Evolutionary conservation across 2,797 vertebrate genomes (phyloP).

Genomic region (Monodelphis domestica): DNA sequence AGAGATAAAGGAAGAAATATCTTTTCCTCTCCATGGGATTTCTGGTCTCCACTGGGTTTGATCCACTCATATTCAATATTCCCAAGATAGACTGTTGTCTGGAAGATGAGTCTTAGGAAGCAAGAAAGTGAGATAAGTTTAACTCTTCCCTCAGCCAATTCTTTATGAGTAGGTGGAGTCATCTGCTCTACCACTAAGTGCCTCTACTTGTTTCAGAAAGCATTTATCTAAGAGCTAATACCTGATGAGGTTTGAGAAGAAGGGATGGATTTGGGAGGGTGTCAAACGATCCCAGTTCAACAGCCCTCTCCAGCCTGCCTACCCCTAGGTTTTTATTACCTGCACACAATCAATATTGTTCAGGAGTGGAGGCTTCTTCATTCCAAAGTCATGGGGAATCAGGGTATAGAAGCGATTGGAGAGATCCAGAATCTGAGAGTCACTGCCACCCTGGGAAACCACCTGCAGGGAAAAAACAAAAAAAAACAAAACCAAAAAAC

Average conservation of each 20-base stretch:
- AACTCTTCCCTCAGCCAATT: background rate
- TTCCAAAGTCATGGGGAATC: slow-evolving; percentile 98
- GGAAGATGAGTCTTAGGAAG: background rate
- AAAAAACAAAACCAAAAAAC: no score
- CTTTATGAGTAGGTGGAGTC: background rate
- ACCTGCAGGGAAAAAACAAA: slow-evolving; percentile 90
- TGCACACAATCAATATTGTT: slow-evolving; percentile 95
- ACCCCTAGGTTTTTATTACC: slow-evolving; percentile 80
- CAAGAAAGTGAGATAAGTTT: background rate
- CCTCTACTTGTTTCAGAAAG: background rate
- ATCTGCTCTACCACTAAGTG: background rate
- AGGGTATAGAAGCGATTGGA: slow-evolving; percentile 99
- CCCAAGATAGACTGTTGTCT: background rate
- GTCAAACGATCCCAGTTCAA: accelerated
- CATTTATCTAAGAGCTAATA: background rate
- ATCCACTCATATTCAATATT: background rate
- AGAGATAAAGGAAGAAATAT: background rate
- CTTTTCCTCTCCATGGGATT: background rate
- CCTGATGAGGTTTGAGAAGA: background rate
- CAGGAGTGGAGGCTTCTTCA: slow-evolving; percentile 98
- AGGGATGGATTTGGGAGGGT: accelerated
- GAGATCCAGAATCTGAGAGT: slow-evolving; percentile 94
- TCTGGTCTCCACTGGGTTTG: background rate
- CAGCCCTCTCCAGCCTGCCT: background rate
- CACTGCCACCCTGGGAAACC: slow-evolving; percentile 89